These are phyloP conservation scores for Colossoma macropomum DNA, from an alignment of 2,113 vertebrate genomes.

Conservation along the genomic window DNA sequence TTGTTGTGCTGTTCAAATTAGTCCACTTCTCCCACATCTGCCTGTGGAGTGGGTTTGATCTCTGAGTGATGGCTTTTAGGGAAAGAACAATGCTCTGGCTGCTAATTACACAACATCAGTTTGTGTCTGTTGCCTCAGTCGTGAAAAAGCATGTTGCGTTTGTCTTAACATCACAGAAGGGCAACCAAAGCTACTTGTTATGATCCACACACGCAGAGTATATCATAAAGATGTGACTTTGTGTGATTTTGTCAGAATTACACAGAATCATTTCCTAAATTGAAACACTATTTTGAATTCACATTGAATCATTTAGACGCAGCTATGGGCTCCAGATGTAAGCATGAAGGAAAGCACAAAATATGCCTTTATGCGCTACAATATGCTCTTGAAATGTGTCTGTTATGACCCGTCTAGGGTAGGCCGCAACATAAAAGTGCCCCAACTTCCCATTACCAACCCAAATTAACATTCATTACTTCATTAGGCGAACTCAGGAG, in stretches of 20 bases:
- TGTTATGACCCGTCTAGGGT: no score
- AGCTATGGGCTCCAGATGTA: not conserved
- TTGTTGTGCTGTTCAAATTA: not conserved
- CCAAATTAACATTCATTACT: not conserved
- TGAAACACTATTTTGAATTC: no score
- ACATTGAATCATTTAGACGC: not conserved
- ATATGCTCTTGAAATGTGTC: not conserved
- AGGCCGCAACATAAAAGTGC: no score
- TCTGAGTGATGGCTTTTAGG: constrained; percentile 7
- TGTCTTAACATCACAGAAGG: constrained; percentile 26
- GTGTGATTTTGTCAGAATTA: no score
- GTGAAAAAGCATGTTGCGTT: constrained; percentile 4
- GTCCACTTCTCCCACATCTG: constrained; percentile 2
- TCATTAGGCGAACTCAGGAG: no score
- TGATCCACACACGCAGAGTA: not conserved
- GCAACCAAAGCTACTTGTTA: constrained; percentile 10
- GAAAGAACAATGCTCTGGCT: constrained; percentile 9
- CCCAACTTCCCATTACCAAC: no score
- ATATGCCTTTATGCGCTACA: not conserved
- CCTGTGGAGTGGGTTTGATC: constrained; percentile 12
- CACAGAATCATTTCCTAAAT: no score
- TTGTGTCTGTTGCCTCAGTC: not conserved
- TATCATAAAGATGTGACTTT: no score
- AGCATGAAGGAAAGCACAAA: not conserved
- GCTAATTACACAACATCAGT: constrained; percentile 13